Evolutionary conservation across 2,113 vertebrate genomes (phyloP), one percentile per base, ranked within the genome.

Genomic region (Neogobius melanostomus): DNA sequence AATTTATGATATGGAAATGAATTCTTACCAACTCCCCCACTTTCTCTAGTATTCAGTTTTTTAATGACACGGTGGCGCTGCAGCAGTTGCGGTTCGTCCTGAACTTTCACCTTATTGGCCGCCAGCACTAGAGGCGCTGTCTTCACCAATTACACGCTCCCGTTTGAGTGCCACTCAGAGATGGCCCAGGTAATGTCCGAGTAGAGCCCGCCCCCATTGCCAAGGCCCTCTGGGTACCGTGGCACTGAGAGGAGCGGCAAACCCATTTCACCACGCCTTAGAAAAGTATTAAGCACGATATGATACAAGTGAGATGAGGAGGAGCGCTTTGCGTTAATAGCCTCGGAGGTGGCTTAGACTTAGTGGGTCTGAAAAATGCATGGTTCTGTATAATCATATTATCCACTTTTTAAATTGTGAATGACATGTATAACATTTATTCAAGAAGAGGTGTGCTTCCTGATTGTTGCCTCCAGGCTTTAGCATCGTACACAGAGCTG

Each of bases 61-160:
- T 85, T 87, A 89, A 90, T 86, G 82, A 83, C 72, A 84, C 69
- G 82, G 65, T 84, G 82, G 70, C 71, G 64, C 85, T 76, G 84
- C 76, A 17, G 71, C 79, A 79, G 91, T 91, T 88, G 91, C 91
- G 88, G 74, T 64, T 68, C 70, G 85, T 75, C 84, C 88, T 88
- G 90, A 91, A 92, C 91, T 91, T 86, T 90, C 85, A 91, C 90
- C 88, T 83, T 87, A 87, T 86, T 89, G 89, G 88, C 85, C 76
- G 81, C 75, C 69, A 66, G 78, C 87, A 81, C 85, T 85, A 86
- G 88, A 89, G 90, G 90, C 86, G 63, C 90, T 92, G 92, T 92
- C 92, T 88, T 71, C 89, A 88, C 86, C 81, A 84, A 90, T 93
- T 93, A 92, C 89, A 92, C 86, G 90, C 90, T 90, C 66, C 10